Base-by-base conservation (phyloP, 92 coral and sea anemone genomes). In the Montipora capitata region DNA sequence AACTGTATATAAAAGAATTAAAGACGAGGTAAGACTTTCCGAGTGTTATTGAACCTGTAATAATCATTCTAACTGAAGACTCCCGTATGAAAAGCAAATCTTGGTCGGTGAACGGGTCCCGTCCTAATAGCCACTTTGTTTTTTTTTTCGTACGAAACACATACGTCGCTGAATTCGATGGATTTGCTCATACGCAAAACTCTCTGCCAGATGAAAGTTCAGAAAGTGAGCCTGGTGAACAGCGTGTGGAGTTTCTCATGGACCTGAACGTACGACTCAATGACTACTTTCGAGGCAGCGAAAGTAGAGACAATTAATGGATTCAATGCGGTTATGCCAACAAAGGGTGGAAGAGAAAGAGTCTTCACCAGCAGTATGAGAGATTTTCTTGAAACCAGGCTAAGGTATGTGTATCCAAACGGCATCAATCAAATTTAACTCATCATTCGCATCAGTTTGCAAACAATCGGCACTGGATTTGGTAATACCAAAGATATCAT, bases 131-230 rank as follows among this genome's bases (percentile, higher is more conserved):
- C 35, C 35, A 27, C 35, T 27, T 27, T 27, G 1, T 27, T 27
- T 27, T 27, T 27, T 27, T 1, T 27, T 27, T 27, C 35, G 62
- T 75, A 79, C 43, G 75, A 90, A 78, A 42, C 76, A 72, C 85
- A 87, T 78, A 87, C 80, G 16, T 56, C 68, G 69, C 82, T 75
- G 42, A 75, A 75, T 75, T 61, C 79, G 43, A 42, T 75, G 13
- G 63, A 76, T 76, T 49, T 76, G 66, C 52, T 48, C 52, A 48
- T 48, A 9, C 52, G 10, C 3, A 48, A 48, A 48, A 9, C 52
- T 48, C 52, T 5, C 7, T 48, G 10, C 52, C 64, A 0, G 64
- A 15, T 72, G 49, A 72, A 72, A 51, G 77, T 72, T 2, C 51
- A 38, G 13, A 72, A 72, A 72, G 77, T 35, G 77, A 72, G 77